Percentiles rank a stretch among this genome's conserved stretches.
phyloP scores from a whole-genome alignment of 92 coral and sea anemone genomes.

The Siderastrea siderea region DNA sequence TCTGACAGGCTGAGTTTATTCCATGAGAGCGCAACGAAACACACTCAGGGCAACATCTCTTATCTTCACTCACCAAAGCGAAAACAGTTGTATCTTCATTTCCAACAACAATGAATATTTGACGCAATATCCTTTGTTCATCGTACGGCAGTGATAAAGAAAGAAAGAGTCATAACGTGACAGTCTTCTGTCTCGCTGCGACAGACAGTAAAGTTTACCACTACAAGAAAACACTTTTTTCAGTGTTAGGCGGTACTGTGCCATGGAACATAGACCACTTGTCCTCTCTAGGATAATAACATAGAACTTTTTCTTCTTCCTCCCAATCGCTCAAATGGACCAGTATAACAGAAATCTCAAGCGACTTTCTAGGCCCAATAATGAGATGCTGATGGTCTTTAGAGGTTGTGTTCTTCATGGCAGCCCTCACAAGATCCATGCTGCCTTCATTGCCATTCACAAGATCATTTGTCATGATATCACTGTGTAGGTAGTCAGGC shows the following conservation, averaged over 20 bases:
- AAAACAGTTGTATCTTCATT: neutral
- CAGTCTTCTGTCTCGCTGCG: neutral
- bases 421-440: neutral
- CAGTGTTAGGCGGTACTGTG: neutral
- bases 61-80: neutral
- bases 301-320: neutral
- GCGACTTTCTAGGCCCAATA: slow-evolving; percentile 1
- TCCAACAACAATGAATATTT: neutral
- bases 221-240: neutral
- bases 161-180: neutral
- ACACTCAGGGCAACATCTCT: neutral
- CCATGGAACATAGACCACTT: neutral
- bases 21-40: neutral
- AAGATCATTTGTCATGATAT: neutral
- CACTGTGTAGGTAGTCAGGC: slow-evolving; percentile 5
- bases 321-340: neutral
- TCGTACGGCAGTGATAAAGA: neutral
- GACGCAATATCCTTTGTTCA: neutral
- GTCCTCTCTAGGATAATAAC: neutral
- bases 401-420: neutral
- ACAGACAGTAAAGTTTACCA: neutral
- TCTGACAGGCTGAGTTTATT: neutral
- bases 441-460: neutral
- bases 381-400: too few relatives aligned
- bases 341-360: neutral